Evolutionary conservation across 2,113 vertebrate genomes (phyloP).

Genomic region (Penelope pileata): DNA sequence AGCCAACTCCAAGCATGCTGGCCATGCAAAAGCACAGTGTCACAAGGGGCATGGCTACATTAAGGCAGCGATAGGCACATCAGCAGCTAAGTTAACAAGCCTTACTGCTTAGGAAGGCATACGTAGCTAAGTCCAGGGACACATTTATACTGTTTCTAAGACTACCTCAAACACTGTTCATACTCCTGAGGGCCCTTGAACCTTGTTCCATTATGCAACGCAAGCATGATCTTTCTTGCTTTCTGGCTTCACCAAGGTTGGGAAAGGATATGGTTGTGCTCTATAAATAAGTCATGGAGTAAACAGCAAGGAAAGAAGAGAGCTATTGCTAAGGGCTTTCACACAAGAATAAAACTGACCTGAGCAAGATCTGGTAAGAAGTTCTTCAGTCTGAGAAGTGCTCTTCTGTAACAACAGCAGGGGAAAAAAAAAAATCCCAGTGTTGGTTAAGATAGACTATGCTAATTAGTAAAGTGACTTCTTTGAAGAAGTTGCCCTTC

Average conservation of each 20-base stretch:
- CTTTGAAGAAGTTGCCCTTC: background rate
- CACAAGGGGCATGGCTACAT: fast-evolving
- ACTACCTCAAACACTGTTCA: background rate
- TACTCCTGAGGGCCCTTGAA: background rate
- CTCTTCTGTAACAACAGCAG: background rate
- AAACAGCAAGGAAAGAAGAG: background rate
- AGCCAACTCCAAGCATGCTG: background rate
- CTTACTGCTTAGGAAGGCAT: background rate
- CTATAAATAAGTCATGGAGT: background rate
- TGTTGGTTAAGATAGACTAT: background rate
- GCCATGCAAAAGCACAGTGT: background rate
- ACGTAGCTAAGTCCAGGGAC: background rate
- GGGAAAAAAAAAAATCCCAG: background rate
- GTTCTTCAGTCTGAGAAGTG: background rate
- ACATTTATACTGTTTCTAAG: background rate
- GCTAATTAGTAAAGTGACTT: background rate
- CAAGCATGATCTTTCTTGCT: background rate
- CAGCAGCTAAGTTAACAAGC: background rate
- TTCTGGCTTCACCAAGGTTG: background rate
- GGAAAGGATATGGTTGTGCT: background rate
- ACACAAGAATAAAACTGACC: background rate
- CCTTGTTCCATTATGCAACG: background rate
- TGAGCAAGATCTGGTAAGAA: background rate
- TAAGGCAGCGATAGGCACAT: background rate
- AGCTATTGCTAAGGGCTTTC: background rate